These are phyloP conservation scores for Agrotis segetum DNA, from an alignment of 2,888 invertebrate species.

Conservation along the genomic window DNA sequence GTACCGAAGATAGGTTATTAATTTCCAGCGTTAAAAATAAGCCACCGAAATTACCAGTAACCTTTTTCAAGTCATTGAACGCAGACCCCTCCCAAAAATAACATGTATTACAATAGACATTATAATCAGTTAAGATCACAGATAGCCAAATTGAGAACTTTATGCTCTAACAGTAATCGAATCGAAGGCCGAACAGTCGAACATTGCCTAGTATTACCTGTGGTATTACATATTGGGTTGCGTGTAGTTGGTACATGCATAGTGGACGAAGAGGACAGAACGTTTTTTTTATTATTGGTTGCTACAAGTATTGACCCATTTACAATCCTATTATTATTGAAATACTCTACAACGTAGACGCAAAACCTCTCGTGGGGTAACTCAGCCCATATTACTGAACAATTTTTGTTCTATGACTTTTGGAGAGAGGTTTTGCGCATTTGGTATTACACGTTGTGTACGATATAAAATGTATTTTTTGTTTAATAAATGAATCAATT, in stretches of 20 bases:
- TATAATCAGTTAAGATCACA: constrained; percentile 34
- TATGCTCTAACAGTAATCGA: constrained; percentile 30
- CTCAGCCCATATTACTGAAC: too few species aligned
- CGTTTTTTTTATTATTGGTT: too few species aligned
- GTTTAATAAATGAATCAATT: too few species aligned
- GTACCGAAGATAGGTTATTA: too few species aligned
- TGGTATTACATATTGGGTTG: constrained; percentile 17
- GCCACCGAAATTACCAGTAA: background rate
- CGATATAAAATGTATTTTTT: too few species aligned
- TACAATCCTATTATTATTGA: too few species aligned
- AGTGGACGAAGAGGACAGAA: background rate
- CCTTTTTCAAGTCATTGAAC: constrained; percentile 9
- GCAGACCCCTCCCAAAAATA: background rate
- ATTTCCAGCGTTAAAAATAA: background rate
- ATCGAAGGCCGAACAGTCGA: constrained; percentile 41
- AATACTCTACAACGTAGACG: too few species aligned
- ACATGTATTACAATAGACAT: constrained; percentile 26
- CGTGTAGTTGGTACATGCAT: background rate
- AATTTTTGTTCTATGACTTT: too few species aligned
- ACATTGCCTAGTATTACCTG: constrained; percentile 25
- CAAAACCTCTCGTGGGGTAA: too few species aligned
- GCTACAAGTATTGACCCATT: too few species aligned
- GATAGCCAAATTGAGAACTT: constrained; percentile 53
- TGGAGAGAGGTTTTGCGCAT: too few species aligned
- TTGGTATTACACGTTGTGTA: too few species aligned